phyloP scores from a whole-genome alignment of 2,113 vertebrate genomes.

The Chionodraco myersi region DNA sequence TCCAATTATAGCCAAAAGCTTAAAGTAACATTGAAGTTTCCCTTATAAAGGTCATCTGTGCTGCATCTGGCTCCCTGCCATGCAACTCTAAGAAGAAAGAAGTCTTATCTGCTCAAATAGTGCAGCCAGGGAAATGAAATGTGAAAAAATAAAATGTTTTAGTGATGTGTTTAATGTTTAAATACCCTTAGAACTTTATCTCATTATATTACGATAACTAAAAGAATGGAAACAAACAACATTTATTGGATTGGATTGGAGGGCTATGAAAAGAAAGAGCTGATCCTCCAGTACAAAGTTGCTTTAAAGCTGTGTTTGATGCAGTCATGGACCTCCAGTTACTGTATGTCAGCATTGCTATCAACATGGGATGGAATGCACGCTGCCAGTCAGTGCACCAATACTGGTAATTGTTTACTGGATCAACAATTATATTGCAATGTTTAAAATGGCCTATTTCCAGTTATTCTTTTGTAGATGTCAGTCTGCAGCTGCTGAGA shows the following conservation, averaged over 20 bases:
- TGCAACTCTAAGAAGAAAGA: constrained; percentile 21
- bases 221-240: not conserved
- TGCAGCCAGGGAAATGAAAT: constrained; percentile 7
- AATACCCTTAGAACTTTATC: not conserved
- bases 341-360: not conserved
- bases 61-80: constrained; percentile 46
- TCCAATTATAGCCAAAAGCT: constrained; percentile 28
- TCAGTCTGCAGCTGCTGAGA: not conserved
- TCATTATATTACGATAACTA: not conserved
- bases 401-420: not conserved
- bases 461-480: not conserved
- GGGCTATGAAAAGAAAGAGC: not conserved
- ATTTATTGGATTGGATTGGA: not conserved
- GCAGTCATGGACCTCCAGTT: not conserved
- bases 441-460: not conserved
- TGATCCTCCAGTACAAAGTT: not conserved
- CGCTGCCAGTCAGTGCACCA: not conserved
- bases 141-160: not conserved
- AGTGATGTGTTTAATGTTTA: constrained; percentile 26
- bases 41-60: constrained; percentile 47
- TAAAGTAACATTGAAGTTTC: constrained; percentile 36
- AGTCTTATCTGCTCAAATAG: constrained; percentile 28
- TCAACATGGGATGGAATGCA: not conserved
- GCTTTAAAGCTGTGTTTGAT: not conserved
- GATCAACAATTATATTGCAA: not conserved